A percentile compares a stretch with the other conserved stretches of the same genome.
Conservation (phyloP, 2,888 invertebrate species). For the Aporophyla lueneburgensis region DNA sequence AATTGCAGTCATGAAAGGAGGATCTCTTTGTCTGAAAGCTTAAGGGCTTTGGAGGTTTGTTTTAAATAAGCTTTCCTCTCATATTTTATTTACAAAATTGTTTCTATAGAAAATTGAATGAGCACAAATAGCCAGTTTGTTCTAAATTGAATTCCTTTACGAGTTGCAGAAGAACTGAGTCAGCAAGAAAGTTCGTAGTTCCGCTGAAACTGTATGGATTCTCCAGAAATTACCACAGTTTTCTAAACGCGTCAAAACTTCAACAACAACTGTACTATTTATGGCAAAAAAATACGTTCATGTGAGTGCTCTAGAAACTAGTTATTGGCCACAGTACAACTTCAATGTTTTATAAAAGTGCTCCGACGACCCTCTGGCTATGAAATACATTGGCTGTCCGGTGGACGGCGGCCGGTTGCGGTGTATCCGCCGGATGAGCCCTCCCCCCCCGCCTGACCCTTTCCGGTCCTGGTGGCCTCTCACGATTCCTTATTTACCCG, state of each 20-base stretch:
- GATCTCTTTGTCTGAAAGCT: conserved; percentile 40
- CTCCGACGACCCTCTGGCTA: conserved; percentile 70
- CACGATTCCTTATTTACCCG: conserved; percentile 88
- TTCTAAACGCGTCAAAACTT: conserved; percentile 34
- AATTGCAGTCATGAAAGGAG: conserved; percentile 47
- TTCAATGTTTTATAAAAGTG: conserved; percentile 79
- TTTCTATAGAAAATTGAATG: conserved; percentile 34
- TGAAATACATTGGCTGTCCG: conserved; percentile 74
- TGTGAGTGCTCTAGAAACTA: conserved; percentile 52
- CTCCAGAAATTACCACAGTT: conserved; percentile 29
- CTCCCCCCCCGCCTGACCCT: conserved; percentile 76
- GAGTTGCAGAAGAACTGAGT: conserved; percentile 43
- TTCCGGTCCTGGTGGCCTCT: conserved; percentile 76
- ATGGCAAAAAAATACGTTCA: conserved; percentile 67
- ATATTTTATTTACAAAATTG: conserved; percentile 44
- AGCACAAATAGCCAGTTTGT: conserved; percentile 32
- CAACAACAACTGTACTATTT: conserved; percentile 14
- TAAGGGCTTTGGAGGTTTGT: conserved; percentile 41
- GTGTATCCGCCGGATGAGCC: conserved; percentile 80
- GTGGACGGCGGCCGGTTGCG: conserved; percentile 71
- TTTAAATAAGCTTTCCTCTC: conserved; percentile 32
- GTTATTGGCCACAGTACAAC: conserved; percentile 68
- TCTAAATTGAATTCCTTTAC: conserved; percentile 44
- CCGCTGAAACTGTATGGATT: conserved; percentile 19
- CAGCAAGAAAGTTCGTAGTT: conserved; percentile 32